These are phyloP conservation scores for Podarcis raffonei DNA, from an alignment of 2,113 vertebrate species.

Conservation along the genomic window DNA sequence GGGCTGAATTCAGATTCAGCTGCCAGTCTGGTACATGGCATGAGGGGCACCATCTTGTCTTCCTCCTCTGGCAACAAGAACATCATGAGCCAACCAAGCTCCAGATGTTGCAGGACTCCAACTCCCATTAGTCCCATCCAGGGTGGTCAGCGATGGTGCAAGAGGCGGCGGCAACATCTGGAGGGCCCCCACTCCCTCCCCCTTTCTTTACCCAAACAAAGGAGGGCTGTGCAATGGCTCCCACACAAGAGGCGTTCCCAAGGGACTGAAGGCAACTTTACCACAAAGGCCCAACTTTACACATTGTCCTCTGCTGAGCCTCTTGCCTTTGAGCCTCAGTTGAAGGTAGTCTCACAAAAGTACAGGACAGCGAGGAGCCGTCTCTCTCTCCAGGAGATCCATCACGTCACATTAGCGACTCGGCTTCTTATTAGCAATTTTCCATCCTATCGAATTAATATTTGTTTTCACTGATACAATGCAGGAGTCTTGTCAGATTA, in stretches of 20 bases:
- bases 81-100: too few species aligned
- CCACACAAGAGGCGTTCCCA: neutral
- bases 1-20: too few species aligned
- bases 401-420: slow-evolving; percentile 76
- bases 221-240: neutral
- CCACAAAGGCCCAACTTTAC: neutral
- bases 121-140: too few species aligned
- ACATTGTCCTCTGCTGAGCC: too few species aligned
- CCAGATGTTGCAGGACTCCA: too few species aligned
- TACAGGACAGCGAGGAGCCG: slow-evolving; percentile 43
- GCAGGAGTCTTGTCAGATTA: slow-evolving; percentile 77
- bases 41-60: too few species aligned
- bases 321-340: accelerated
- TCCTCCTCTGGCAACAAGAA: too few species aligned
- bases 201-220: too few species aligned
- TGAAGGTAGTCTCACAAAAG: slow-evolving; percentile 70
- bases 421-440: slow-evolving; percentile 76
- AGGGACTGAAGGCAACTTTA: neutral
- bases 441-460: slow-evolving; percentile 77
- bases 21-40: too few species aligned
- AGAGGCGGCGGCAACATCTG: too few species aligned
- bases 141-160: too few species aligned
- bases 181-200: too few species aligned
- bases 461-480: slow-evolving; percentile 78
- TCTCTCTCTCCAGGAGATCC: slow-evolving; percentile 63